These are phyloP conservation scores for Lycocorax pyrrhopterus DNA, from an alignment of 2,113 vertebrate species.

Conservation along the genomic window DNA sequence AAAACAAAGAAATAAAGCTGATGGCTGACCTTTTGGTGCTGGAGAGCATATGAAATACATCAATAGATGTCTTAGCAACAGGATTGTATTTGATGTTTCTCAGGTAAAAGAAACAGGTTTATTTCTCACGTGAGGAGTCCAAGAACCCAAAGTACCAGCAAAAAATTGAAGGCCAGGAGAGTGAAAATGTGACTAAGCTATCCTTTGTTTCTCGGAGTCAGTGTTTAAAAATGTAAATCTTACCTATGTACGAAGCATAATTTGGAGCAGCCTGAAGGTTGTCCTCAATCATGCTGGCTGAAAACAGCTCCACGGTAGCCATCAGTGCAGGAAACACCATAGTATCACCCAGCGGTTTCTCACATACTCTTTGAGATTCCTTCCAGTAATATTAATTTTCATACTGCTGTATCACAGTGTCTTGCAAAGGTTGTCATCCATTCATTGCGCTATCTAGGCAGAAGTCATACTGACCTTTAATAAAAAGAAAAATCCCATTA, in stretches of 20 bases:
- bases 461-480: neutral
- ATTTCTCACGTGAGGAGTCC: neutral
- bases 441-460: neutral
- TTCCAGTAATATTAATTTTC: neutral
- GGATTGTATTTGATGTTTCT: neutral
- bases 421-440: neutral
- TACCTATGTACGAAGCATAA: neutral
- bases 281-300: neutral
- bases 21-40: neutral
- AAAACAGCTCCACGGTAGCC: neutral
- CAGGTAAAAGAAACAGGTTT: neutral
- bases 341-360: neutral
- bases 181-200: neutral
- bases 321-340: neutral
- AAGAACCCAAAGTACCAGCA: neutral
- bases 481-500: neutral
- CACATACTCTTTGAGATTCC: neutral
- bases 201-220: neutral
- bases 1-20: neutral
- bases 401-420: neutral
- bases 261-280: neutral
- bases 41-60: neutral
- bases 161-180: neutral
- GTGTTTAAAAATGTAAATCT: neutral
- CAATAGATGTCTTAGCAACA: neutral